A percentile compares a stretch with the other conserved stretches of the same genome.
phyloP scores from a whole-genome alignment of 2,797 vertebrate genomes.

The Amniataba percoides region DNA sequence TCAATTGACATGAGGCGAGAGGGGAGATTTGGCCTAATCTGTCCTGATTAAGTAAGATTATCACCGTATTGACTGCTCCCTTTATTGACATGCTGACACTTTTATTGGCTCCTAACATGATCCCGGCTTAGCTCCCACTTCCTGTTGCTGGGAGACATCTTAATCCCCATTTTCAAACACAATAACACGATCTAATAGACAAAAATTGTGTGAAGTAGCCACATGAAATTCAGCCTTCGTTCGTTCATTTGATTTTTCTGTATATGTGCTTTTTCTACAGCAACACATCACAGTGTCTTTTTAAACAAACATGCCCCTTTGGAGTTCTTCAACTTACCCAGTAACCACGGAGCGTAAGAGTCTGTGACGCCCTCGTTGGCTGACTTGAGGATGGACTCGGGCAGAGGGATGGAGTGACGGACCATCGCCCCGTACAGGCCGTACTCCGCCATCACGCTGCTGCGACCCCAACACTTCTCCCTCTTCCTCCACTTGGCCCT shows the following conservation, averaged over 20 bases:
- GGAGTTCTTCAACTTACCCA: conserved; percentile 81
- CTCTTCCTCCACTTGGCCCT: conserved; percentile 98
- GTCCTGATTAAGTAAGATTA: conserved; percentile 83
- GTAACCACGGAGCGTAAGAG: conserved; percentile 97
- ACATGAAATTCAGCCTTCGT: not conserved
- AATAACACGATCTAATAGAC: not conserved
- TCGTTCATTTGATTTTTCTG: not conserved
- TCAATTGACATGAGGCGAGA: conserved; percentile 74
- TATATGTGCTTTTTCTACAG: not conserved
- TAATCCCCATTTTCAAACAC: conserved; percentile 2
- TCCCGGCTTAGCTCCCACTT: conserved; percentile 18
- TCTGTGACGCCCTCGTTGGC: conserved; percentile 98
- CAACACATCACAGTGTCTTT: not conserved
- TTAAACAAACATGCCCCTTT: not conserved
- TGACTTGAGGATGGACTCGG: conserved; percentile 98
- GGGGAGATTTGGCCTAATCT: conserved; percentile 73
- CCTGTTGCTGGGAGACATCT: not conserved
- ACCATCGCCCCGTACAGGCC: conserved; percentile 99
- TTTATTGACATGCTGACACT: conserved; percentile 66
- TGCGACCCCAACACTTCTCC: conserved; percentile 98
- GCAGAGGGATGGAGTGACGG: conserved; percentile 97
- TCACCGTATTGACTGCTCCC: conserved; percentile 67
- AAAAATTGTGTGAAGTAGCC: not conserved
- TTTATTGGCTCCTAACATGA: conserved; percentile 63
- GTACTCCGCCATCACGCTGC: conserved; percentile 99